Evolutionary conservation across 64 coral and sea anemone genomes (phyloP).

Genomic region (Stichodactyla helianthus): DNA sequence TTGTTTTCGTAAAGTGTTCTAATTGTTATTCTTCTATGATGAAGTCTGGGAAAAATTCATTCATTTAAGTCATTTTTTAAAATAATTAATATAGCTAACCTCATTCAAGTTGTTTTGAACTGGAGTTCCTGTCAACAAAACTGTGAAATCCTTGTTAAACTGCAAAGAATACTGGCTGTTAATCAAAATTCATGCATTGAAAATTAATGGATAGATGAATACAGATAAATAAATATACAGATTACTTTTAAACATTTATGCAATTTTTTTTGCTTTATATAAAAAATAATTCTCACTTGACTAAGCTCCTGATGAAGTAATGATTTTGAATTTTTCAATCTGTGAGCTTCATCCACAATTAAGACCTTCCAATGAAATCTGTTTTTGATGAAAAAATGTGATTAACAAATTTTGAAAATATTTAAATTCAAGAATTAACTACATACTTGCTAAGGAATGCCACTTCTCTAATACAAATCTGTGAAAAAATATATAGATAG

Average conservation of each 20-base stretch:
- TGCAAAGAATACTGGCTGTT: background rate
- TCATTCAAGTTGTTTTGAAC: constrained; percentile 81
- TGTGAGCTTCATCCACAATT: constrained; percentile 80
- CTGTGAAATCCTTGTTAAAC: constrained; percentile 74
- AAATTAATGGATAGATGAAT: background rate
- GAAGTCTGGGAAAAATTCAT: no score
- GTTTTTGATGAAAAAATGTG: background rate
- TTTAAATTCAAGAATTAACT: background rate
- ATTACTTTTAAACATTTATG: background rate
- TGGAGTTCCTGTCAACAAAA: constrained; percentile 80
- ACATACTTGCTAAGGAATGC: constrained; percentile 23
- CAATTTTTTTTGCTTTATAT: background rate
- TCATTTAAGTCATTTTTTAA: no score
- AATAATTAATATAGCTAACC: constrained; percentile 8
- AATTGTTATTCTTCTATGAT: no score
- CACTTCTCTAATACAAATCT: constrained; percentile 23
- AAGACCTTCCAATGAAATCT: constrained; percentile 82
- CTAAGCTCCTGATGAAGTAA: constrained; percentile 62
- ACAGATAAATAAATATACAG: no score
- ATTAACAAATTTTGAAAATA: background rate
- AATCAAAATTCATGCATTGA: background rate
- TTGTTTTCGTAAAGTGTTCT: no score
- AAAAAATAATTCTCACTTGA: constrained; percentile 26
- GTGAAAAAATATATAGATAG: background rate
- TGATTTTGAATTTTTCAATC: constrained; percentile 79